Base-by-base conservation (phyloP, 92 coral and sea anemone genomes). In the Phenganax marumi region DNA sequence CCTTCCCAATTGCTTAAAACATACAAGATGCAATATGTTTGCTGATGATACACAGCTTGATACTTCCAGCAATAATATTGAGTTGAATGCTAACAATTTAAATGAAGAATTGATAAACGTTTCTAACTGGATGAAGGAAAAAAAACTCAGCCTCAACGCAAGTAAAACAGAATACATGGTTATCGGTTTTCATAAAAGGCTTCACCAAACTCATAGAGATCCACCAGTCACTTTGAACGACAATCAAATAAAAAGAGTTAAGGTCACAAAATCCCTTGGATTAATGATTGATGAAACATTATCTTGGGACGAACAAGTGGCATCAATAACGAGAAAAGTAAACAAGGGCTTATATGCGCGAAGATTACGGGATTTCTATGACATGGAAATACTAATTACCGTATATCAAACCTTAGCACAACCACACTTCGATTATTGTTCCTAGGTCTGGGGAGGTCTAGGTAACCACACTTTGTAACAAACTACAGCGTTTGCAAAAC, bases 151-250 rank as follows among this genome's bases (percentile, higher is more conserved):
- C 52, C 57, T 85, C 53, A 88, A 88, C 58, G 85, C 57, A 73
- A 57, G 84, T 33, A 87, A 87, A 70, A 84, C 88, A 21, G 88
- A 84, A 68, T 79, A 65, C 81, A 84, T 87, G 84, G 56, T 84
- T 49, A 79, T 84, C 48, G 85, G 91, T n/a, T 88, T 86, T 56
- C 71, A 87, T 21, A 84, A 84, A 65, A 78, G 78, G 65, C 84
- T 88, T 47, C 65, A 79, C 26, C 81, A 77, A 22, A 71, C 58
- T 39, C 49, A 81, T 18, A 49, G 50, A 47, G 83, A 52, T 69
- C 75, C 74, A 25, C 22, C 64, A 48, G 18, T 74, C 19, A 48
- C 47, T 12, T 14, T 46, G 22, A 61, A 9, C 22, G 57, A 74
- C 52, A 19, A 47, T n/a, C 64, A 17, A 48, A 74, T 74, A 14